Base-by-base conservation (phyloP, 2,888 invertebrate genomes). In the Agrochola lychnidis region DNA sequence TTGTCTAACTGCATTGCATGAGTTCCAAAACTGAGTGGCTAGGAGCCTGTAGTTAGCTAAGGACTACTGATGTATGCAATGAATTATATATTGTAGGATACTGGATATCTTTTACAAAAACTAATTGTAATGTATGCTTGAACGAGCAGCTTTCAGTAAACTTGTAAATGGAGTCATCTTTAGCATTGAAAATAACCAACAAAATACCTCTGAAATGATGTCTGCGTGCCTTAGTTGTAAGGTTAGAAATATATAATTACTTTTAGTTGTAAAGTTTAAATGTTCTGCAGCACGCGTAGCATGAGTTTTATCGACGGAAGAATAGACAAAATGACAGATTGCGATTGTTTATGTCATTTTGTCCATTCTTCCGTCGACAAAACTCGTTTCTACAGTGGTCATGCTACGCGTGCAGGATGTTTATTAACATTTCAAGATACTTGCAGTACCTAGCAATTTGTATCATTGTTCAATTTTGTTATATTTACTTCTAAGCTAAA, bases 11-110 rank as follows among this genome's bases (percentile, higher is more conserved):
- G 16, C 25, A 42, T 45, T 25, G 42, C 12, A 9, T 14, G 7
- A 0, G 1, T 4, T 3, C n/a, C 14, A 22, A 22, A 19, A 12
- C 12, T 4, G 36, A 9, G 4, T 40, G 48, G n/a, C 9, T 30
- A 36, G 7, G 0, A 42, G 22, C 14, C 6, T 10, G 42, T 36
- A 42, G 22, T 61, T 66, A 45, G 57, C n/a, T 12, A 36, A 40
- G 4, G 14, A 12, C 36, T 30, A 45, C 30, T n/a, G 62, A 48
- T 59, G 53, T 36, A 36, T 25, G 45, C 14, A 57, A 63, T 59
- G 0, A 45, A 56, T 57, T 40, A n/a, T 53, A 45, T 63, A 45
- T n/a, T 48, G 57, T 72, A 30, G n/a, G 81, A 78, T 83, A 74
- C 68, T 51, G 30, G 70, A 64, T 84, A 76, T 80, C 56, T 40